These are phyloP conservation scores for Trachymyrmex septentrionalis DNA, from an alignment of 1,140 invertebrate genomes.

Conservation along the genomic window DNA sequence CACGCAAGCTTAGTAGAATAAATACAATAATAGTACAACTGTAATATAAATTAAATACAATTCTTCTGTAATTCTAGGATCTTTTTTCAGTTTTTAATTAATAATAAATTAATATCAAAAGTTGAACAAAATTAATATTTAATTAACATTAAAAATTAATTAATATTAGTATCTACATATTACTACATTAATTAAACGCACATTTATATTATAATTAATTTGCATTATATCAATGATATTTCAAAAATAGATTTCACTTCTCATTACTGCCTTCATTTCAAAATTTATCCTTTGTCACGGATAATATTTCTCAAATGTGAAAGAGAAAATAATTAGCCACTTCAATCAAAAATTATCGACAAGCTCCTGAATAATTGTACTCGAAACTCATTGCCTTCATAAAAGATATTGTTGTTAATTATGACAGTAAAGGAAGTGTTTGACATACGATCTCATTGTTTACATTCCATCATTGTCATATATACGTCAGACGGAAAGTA, in stretches of 20 bases:
- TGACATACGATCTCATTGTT: conserved; percentile 67
- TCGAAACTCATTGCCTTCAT: conserved; percentile 11
- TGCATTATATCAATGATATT: neutral
- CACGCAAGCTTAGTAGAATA: neutral
- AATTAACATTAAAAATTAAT: neutral
- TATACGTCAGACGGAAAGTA: conserved; percentile 26
- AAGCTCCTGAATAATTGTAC: conserved; percentile 18
- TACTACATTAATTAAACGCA: conserved; percentile 11
- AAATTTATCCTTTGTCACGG: neutral
- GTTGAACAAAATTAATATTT: no score
- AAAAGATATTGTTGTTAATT: conserved; percentile 46
- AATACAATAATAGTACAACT: neutral
- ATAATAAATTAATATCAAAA: neutral
- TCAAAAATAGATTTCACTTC: neutral
- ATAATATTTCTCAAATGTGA: conserved; percentile 13
- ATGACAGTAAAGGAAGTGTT: conserved; percentile 56
- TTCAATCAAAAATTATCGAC: conserved; percentile 19
- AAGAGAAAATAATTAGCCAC: neutral
- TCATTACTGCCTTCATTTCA: conserved; percentile 12
- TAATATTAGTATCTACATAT: neutral
- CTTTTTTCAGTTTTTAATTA: conserved; percentile 1
- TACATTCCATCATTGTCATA: conserved; percentile 57
- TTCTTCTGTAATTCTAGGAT: neutral
- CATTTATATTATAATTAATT: conserved; percentile 8
- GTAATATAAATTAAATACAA: neutral